Evolutionary conservation across 2,888 invertebrate genomes (phyloP).

Genomic region (Troides aeacus): DNA sequence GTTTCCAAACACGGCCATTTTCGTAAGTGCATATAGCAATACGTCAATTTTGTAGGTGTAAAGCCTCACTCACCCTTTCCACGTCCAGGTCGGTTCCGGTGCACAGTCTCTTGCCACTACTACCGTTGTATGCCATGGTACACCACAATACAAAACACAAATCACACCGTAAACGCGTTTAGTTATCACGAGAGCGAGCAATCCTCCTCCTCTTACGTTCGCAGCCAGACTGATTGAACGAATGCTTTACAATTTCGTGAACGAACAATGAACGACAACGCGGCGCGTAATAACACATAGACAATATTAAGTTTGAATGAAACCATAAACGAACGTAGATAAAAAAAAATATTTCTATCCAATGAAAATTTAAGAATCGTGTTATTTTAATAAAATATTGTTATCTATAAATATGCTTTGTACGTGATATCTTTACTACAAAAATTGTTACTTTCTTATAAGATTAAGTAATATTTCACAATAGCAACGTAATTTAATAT

Average conservation of each 20-base stretch:
- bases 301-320: slow-evolving; percentile 21
- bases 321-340: slow-evolving; percentile 12
- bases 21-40: slow-evolving; percentile 57
- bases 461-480: no score
- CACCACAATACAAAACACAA: slow-evolving; percentile 81
- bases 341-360: slow-evolving; percentile 3
- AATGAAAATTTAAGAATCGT: not conserved
- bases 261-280: slow-evolving; percentile 37
- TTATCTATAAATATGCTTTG: no score
- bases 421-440: no score
- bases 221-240: slow-evolving; percentile 69
- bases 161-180: slow-evolving; percentile 75
- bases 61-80: slow-evolving; percentile 69
- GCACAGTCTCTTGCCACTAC: slow-evolving; percentile 80
- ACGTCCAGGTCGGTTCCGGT: slow-evolving; percentile 75
- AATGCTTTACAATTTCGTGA: slow-evolving; percentile 42
- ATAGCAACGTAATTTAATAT: no score
- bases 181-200: slow-evolving; percentile 47
- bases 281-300: slow-evolving; percentile 34
- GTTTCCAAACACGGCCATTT: slow-evolving; percentile 76
- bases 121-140: slow-evolving; percentile 86
- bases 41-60: slow-evolving; percentile 45
- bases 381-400: not conserved
- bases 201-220: slow-evolving; percentile 54
- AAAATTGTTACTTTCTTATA: no score